A percentile compares a stretch with the other conserved stretches of the same genome.
phyloP scores from a whole-genome alignment of 2,797 vertebrate species.

The Scolopax rusticola region DNA sequence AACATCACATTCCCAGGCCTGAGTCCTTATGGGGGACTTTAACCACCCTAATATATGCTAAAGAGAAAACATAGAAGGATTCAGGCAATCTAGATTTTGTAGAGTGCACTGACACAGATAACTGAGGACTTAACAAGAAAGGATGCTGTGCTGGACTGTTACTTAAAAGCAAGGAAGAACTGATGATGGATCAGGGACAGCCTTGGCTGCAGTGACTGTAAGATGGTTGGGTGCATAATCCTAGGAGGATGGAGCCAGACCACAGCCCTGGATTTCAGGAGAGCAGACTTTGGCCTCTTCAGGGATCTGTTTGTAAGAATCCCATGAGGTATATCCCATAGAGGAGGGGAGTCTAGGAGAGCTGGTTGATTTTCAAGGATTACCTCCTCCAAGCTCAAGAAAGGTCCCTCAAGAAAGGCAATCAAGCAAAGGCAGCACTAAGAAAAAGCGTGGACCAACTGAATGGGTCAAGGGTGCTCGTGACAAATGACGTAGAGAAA shows the following conservation, averaged over 20 bases:
- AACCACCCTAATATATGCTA: not conserved
- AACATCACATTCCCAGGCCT: not conserved
- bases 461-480: not conserved
- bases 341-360: too few species aligned
- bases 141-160: not conserved
- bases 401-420: not conserved
- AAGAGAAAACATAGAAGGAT: not conserved
- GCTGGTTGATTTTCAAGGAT: too few species aligned
- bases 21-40: not conserved
- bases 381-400: too few species aligned
- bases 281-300: not conserved
- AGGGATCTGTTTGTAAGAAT: not conserved
- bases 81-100: not conserved
- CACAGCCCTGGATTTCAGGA: not conserved
- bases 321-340: too few species aligned
- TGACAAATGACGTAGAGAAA: not conserved
- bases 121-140: not conserved
- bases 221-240: not conserved
- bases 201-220: not conserved
- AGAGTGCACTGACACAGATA: rapidly evolving
- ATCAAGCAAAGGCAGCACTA: not conserved
- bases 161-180: not conserved
- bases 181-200: not conserved
- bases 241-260: too few species aligned
- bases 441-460: not conserved